These are phyloP conservation scores for Acanthurus lineatus DNA, from an alignment of 2,797 vertebrate genomes.

Conservation along the genomic window DNA sequence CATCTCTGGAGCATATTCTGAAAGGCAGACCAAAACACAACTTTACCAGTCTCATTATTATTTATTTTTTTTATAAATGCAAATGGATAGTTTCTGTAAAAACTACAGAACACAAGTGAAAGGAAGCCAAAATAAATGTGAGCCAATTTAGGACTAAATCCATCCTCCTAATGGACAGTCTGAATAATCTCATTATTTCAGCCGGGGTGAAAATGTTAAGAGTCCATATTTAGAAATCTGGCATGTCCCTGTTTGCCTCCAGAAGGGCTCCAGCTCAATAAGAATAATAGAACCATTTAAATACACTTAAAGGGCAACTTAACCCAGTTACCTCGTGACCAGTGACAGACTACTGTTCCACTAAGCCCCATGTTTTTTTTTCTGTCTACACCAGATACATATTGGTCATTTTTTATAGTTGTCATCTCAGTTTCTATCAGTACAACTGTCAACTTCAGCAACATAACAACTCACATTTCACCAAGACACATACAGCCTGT, in stretches of 20 bases:
- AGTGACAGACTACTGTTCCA: neutral
- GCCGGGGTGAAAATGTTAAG: conserved; percentile 51
- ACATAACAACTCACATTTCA: neutral
- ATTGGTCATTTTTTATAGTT: neutral
- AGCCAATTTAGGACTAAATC: conserved; percentile 32
- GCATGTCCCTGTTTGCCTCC: conserved; percentile 14
- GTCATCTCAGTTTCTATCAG: neutral
- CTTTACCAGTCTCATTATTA: conserved; percentile 10
- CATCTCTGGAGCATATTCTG: neutral
- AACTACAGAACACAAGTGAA: conserved; percentile 23
- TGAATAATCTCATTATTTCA: conserved; percentile 62
- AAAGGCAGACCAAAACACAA: conserved; percentile 6
- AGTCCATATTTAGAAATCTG: conserved; percentile 43
- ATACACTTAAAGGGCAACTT: conserved; percentile 16
- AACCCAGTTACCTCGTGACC: conserved; percentile 8
- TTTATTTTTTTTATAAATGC: conserved; percentile 8
- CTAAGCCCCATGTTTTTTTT: neutral
- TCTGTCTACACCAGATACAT: neutral
- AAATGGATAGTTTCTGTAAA: conserved; percentile 29
- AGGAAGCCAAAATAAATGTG: conserved; percentile 35
- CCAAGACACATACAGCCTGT: neutral
- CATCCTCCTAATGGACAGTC: conserved; percentile 45
- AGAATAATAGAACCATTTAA: conserved; percentile 15
- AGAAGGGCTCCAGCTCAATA: conserved; percentile 7
- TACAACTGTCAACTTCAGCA: neutral